These are phyloP conservation scores for Pachyrhynchus sulphureomaculatus DNA, from an alignment of 1,140 invertebrate genomes.

Conservation along the genomic window DNA sequence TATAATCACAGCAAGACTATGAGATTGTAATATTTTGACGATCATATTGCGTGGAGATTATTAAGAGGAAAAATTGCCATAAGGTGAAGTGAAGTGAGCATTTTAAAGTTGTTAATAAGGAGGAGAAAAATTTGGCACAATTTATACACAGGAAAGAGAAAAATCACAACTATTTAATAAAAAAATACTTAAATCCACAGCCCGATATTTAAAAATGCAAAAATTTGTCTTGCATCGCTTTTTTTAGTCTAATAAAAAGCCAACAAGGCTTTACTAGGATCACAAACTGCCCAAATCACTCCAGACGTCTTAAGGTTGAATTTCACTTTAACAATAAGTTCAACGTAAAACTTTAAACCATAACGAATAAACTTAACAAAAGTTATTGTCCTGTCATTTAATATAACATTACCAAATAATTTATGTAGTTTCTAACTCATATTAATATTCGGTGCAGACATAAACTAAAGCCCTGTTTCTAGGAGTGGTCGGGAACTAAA, in stretches of 20 bases:
- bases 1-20: slow-evolving; percentile 41
- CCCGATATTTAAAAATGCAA: slow-evolving; percentile 40
- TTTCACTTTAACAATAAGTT: slow-evolving; percentile 17
- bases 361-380: slow-evolving; percentile 15
- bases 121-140: slow-evolving; percentile 45
- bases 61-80: slow-evolving; percentile 19
- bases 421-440: background rate
- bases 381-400: background rate
- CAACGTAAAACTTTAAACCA: slow-evolving; percentile 19
- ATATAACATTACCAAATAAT: background rate
- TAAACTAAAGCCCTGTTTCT: no score
- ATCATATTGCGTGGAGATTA: slow-evolving; percentile 26
- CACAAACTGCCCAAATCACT: slow-evolving; percentile 45
- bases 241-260: slow-evolving; percentile 9
- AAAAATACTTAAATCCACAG: slow-evolving; percentile 42
- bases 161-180: slow-evolving; percentile 32
- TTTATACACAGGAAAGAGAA: slow-evolving; percentile 30
- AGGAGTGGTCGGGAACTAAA: no score
- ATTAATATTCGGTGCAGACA: no score
- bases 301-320: slow-evolving; percentile 27
- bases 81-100: slow-evolving; percentile 45
- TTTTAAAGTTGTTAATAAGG: slow-evolving; percentile 32
- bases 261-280: slow-evolving; percentile 21
- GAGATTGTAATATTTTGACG: slow-evolving; percentile 35
- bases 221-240: slow-evolving; percentile 26